These are phyloP conservation scores for Trogon melanurus DNA, from an alignment of 2,113 vertebrate species.

Conservation along the genomic window DNA sequence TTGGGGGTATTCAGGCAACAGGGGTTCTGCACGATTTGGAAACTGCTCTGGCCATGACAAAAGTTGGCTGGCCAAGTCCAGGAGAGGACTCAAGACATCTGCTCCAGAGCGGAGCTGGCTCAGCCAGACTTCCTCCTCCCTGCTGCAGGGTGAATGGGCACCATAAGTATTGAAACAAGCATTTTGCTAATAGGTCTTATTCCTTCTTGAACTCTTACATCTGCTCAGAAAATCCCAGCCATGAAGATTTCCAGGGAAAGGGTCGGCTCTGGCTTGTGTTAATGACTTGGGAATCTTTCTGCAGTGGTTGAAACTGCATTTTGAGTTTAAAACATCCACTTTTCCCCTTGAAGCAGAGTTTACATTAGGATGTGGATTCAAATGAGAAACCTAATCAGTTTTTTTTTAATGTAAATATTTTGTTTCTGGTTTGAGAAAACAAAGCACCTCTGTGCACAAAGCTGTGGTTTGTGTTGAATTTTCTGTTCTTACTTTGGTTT, in stretches of 20 bases:
- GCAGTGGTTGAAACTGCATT: neutral
- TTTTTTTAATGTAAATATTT: neutral
- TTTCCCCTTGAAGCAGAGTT: neutral
- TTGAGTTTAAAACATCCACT: neutral
- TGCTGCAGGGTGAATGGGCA: neutral
- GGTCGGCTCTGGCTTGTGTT: neutral
- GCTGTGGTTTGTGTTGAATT: neutral
- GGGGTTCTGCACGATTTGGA: accelerated
- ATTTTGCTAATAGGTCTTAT: neutral
- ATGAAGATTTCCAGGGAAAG: neutral
- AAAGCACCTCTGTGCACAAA: neutral
- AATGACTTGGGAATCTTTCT: neutral
- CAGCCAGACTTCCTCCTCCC: neutral
- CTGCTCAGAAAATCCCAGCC: neutral
- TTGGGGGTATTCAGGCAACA: neutral
- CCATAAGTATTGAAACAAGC: accelerated
- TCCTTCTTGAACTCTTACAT: neutral
- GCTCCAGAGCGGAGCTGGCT: neutral
- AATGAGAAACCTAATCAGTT: neutral
- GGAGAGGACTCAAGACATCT: neutral
- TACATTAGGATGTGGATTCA: neutral
- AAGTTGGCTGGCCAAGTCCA: neutral
- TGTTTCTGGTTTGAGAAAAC: neutral
- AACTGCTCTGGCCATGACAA: neutral
- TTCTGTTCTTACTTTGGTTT: neutral